These are phyloP conservation scores for Trichogramma dendrolimi DNA, from an alignment of 2,888 invertebrate species.

Conservation along the genomic window DNA sequence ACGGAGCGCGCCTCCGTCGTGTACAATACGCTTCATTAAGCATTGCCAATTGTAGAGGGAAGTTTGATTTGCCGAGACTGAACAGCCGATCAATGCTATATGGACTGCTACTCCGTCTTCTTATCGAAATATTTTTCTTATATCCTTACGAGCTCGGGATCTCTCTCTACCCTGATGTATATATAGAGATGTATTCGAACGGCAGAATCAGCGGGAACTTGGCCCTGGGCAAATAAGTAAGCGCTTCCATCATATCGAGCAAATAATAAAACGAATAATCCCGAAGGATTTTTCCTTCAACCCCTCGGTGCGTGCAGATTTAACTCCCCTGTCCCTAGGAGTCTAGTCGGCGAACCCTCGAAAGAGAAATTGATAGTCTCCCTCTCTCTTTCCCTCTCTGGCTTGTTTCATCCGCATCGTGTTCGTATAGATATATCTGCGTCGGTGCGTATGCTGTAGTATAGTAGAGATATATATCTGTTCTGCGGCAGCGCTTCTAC, in stretches of 20 bases:
- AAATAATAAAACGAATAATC: slow-evolving; percentile 22
- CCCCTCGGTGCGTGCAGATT: not conserved
- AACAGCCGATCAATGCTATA: too few relatives aligned
- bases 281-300: slow-evolving; percentile 14
- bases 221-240: slow-evolving; percentile 8
- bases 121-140: too few relatives aligned
- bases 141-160: too few relatives aligned
- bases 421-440: not conserved
- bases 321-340: not conserved
- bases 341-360: slow-evolving; percentile 5
- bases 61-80: too few relatives aligned
- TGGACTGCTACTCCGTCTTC: too few relatives aligned
- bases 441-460: not conserved
- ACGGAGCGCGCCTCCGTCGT: too few relatives aligned
- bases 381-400: not conserved
- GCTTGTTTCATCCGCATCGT: not conserved
- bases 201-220: slow-evolving; percentile 10
- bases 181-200: too few relatives aligned
- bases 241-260: slow-evolving; percentile 17
- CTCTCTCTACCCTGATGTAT: too few relatives aligned
- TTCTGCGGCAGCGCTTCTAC: too few relatives aligned
- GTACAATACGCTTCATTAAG: too few relatives aligned
- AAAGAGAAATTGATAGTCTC: slow-evolving; percentile 25
- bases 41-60: too few relatives aligned
- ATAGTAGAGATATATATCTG: not conserved